Evolutionary conservation across 2,888 invertebrate species (phyloP).

Genomic region (Leistus spinibarbis): DNA sequence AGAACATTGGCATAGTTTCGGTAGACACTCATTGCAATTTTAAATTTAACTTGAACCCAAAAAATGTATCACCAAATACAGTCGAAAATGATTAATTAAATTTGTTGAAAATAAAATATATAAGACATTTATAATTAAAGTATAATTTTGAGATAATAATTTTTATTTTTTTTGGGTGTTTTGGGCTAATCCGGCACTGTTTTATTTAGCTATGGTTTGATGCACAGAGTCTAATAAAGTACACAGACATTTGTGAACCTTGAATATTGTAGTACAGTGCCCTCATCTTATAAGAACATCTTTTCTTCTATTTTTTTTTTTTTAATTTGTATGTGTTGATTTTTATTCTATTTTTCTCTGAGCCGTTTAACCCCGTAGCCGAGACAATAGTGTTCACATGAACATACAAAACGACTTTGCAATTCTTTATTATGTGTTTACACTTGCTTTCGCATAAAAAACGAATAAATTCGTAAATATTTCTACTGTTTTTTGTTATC

Average conservation of each 20-base stretch:
- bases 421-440: background rate
- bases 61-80: background rate
- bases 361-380: background rate
- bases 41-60: background rate
- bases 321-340: too few relatives aligned
- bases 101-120: too few relatives aligned
- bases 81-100: too few relatives aligned
- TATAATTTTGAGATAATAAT: background rate
- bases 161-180: background rate
- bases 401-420: background rate
- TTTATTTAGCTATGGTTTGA: background rate
- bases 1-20: background rate
- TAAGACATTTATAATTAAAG: too few relatives aligned
- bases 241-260: background rate
- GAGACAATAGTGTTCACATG: background rate
- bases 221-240: background rate
- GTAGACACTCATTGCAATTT: background rate
- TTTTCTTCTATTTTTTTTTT: background rate
- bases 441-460: background rate
- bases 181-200: background rate
- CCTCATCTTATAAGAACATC: background rate
- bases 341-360: background rate
- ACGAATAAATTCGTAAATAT: background rate
- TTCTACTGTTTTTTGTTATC: too few relatives aligned
- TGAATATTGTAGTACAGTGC: background rate